Evolutionary conservation across 2,888 invertebrate genomes (phyloP).

Genomic region (Phrixothrix hirtus): DNA sequence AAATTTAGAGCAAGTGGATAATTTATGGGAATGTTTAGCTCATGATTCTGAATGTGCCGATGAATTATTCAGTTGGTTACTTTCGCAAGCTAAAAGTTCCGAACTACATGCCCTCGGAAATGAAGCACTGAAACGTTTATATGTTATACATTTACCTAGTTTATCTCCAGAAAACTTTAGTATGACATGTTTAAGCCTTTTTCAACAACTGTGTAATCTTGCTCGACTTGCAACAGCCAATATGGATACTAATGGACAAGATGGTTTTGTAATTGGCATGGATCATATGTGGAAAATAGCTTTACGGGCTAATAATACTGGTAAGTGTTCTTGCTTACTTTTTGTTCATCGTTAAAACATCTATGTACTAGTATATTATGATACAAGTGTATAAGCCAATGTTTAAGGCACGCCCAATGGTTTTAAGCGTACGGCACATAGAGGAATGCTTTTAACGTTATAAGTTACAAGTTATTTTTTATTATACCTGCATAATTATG

Average conservation of each 20-base stretch:
- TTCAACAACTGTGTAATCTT: conserved; percentile 88
- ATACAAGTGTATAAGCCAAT: no score
- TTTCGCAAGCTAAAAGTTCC: conserved; percentile 88
- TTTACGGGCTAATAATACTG: conserved; percentile 83
- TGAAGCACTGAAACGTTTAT: conserved; percentile 84
- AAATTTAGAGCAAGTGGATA: conserved; percentile 87
- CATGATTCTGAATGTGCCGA: conserved; percentile 85
- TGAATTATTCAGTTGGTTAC: conserved; percentile 90
- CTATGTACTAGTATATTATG: no score
- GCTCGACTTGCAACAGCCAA: conserved; percentile 80
- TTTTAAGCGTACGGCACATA: no score
- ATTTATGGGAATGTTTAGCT: conserved; percentile 88
- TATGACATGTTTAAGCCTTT: conserved; percentile 87
- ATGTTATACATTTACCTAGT: conserved; percentile 86
- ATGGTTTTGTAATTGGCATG: conserved; percentile 78
- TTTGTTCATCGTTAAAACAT: no score
- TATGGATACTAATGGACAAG: conserved; percentile 57
- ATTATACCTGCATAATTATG: no score
- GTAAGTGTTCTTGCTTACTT: no score
- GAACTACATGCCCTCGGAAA: conserved; percentile 90
- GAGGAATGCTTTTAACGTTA: no score
- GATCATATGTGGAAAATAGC: conserved; percentile 95
- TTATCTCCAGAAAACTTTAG: conserved; percentile 87
- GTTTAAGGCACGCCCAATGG: no score
- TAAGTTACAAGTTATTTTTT: no score